Percentiles rank a stretch among this genome's conserved stretches.
Conservation (phyloP, 92 coral and sea anemone genomes). For the Ricordea florida region DNA sequence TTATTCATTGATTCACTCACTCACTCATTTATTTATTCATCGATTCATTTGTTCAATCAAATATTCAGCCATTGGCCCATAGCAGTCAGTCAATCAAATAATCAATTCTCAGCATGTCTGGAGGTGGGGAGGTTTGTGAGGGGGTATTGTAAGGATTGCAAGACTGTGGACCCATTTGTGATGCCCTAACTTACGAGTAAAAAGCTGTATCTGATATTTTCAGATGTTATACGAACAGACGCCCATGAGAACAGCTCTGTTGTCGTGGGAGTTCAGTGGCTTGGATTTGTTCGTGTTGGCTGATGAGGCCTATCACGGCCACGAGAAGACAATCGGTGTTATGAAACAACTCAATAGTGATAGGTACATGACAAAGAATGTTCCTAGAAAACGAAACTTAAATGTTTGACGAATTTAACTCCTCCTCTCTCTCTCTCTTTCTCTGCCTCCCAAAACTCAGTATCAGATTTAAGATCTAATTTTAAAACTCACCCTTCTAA, state of each 20-base stretch:
- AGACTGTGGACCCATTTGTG: too few relatives aligned
- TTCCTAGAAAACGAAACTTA: not conserved
- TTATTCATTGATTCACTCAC: too few relatives aligned
- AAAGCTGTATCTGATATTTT: not conserved
- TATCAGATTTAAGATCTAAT: too few relatives aligned
- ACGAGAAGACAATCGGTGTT: conserved; percentile 51
- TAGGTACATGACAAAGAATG: conserved; percentile 44
- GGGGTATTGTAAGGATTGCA: too few relatives aligned
- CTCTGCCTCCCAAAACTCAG: not conserved
- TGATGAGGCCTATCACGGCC: conserved; percentile 89
- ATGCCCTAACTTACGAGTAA: too few relatives aligned
- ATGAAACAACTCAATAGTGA: conserved; percentile 76
- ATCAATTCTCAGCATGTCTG: too few relatives aligned
- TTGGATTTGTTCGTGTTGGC: conserved; percentile 84
- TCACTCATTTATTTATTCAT: too few relatives aligned
- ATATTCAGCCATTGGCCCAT: too few relatives aligned
- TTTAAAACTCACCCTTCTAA: too few relatives aligned
- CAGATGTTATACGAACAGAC: conserved; percentile 78
- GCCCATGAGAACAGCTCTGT: conserved; percentile 80
- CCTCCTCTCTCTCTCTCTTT: not conserved
- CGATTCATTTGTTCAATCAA: too few relatives aligned
- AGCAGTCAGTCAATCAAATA: too few relatives aligned
- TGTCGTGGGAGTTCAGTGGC: conserved; percentile 81
- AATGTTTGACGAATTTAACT: not conserved
- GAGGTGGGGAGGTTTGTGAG: too few relatives aligned